Percentiles rank a stretch among this genome's conserved stretches.
Conservation (phyloP, 2,888 invertebrate species). For the Napeogenes sylphis region DNA sequence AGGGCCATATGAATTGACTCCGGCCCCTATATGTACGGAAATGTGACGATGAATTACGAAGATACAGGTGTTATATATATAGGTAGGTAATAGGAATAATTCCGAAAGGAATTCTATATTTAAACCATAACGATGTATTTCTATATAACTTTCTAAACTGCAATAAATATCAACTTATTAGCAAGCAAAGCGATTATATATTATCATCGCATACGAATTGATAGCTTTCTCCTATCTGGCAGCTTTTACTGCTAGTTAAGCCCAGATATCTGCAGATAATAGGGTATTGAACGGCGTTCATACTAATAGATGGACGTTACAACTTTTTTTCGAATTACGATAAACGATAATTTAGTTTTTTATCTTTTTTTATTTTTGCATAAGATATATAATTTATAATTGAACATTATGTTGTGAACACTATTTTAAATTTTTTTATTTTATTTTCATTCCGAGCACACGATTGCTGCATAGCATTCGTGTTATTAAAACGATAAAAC, state of each 20-base stretch:
- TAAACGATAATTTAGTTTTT: no score
- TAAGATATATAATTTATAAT: no score
- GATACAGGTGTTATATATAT: conserved; percentile 28
- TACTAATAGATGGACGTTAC: not conserved
- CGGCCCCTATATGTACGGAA: conserved; percentile 29
- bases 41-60: conserved; percentile 31
- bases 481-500: no score
- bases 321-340: no score
- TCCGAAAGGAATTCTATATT: not conserved
- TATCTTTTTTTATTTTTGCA: no score
- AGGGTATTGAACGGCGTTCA: conserved; percentile 10
- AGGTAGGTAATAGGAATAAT: no score
- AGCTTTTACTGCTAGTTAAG: conserved; percentile 22
- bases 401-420: no score
- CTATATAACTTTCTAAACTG: conserved; percentile 11
- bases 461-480: no score
- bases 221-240: conserved; percentile 20
- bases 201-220: conserved; percentile 19
- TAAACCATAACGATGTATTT: not conserved
- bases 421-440: no score
- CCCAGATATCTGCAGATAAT: conserved; percentile 19
- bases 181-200: conserved; percentile 14
- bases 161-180: conserved; percentile 6
- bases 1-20: conserved; percentile 69
- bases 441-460: no score